phyloP scores from a whole-genome alignment of 2,888 invertebrate genomes.

The Eilema caniola region DNA sequence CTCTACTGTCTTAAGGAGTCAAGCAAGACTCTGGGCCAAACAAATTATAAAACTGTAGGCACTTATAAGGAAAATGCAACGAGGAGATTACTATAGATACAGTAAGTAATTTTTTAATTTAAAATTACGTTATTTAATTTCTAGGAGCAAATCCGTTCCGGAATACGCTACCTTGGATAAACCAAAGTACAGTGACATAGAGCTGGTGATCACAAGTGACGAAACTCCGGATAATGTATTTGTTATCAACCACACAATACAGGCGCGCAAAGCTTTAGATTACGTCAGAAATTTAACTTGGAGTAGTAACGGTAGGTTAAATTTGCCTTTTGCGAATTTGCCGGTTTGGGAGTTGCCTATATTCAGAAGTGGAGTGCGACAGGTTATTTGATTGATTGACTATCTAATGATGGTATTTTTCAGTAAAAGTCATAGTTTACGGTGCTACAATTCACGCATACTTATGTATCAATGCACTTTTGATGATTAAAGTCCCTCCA shows the following conservation, averaged over 20 bases:
- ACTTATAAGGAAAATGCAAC: too few species aligned
- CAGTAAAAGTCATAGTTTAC: conserved; percentile 88
- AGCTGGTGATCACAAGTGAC: conserved; percentile 51
- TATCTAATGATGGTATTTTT: conserved; percentile 32
- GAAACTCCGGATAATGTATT: conserved; percentile 85
- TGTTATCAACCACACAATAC: conserved; percentile 86
- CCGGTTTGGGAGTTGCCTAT: too few species aligned
- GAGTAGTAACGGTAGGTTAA: conserved; percentile 50
- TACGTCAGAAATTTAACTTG: conserved; percentile 54
- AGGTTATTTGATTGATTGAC: not conserved
- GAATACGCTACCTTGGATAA: conserved; percentile 66
- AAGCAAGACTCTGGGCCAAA: too few species aligned
- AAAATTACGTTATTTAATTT: conserved; percentile 31
- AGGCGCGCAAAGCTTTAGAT: conserved; percentile 81
- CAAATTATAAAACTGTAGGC: too few species aligned
- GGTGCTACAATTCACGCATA: conserved; percentile 89
- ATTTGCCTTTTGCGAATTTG: not conserved
- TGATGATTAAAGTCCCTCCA: conserved; percentile 86
- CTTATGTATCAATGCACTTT: conserved; percentile 88
- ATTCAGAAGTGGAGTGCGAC: too few species aligned
- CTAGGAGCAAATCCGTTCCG: conserved; percentile 52
- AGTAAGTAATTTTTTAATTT: not conserved
- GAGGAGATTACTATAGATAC: not conserved
- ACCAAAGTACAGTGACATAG: conserved; percentile 55
- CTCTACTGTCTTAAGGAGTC: too few species aligned